A percentile compares a stretch with the other conserved stretches of the same genome.
Evolutionary conservation across 2,113 vertebrate species (phyloP).

Genomic region (Corapipo altera): DNA sequence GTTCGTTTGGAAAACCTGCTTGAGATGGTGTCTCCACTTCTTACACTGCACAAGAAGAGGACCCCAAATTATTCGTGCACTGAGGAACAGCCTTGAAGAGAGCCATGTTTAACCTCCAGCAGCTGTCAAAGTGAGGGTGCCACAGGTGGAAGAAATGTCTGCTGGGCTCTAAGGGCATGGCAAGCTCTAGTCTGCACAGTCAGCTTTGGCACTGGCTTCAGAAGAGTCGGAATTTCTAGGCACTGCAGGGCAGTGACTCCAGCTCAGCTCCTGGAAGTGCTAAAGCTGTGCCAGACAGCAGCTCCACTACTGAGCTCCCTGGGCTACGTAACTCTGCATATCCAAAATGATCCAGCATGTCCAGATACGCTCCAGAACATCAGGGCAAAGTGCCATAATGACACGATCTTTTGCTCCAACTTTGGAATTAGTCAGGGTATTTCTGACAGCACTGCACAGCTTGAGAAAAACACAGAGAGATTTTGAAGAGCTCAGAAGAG

Average conservation of each 20-base stretch:
- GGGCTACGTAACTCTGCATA: not conserved
- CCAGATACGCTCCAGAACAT: not conserved
- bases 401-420: not conserved
- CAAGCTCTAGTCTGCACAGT: not conserved
- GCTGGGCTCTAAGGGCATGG: not conserved
- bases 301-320: not conserved
- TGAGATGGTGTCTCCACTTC: not conserved
- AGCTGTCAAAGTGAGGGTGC: not conserved
- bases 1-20: not conserved
- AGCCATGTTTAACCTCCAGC: not conserved
- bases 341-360: not conserved
- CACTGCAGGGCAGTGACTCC: not conserved
- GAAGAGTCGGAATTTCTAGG: not conserved
- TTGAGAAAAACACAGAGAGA: not conserved
- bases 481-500: not conserved
- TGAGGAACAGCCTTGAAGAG: not conserved
- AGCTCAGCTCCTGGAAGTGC: not conserved
- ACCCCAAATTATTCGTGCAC: not conserved
- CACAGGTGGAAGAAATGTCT: not conserved
- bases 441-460: not conserved
- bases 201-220: not conserved
- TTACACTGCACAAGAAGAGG: not conserved
- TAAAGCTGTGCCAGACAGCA: fast-evolving
- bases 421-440: not conserved
- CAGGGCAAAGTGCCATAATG: not conserved